Evolutionary conservation across 2,113 vertebrate genomes (phyloP), one percentile per base, ranked within the genome.

Genomic region (Montifringilla adamsi): DNA sequence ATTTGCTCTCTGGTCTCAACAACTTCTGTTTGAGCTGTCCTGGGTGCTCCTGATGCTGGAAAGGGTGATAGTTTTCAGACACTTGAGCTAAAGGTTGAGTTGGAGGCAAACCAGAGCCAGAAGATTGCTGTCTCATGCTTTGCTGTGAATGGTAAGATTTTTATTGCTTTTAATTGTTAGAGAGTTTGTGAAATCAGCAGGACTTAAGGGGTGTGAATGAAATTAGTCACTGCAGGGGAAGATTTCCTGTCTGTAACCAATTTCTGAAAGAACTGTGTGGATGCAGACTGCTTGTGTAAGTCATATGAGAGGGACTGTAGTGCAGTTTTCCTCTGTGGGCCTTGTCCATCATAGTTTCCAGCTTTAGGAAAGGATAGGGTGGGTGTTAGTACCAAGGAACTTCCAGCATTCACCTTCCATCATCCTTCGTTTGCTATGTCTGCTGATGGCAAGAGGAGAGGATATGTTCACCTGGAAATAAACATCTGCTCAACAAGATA

Each of bases 161-260:
- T 43, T 72, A 21, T 43, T 69, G 6, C 12, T 62, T 60, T 50
- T 37, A 87, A 50, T 91, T 87, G 26, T 62, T 87, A 37, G 28
- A 76, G 90, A 95, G 46, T 69, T 89, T 83, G 77, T 90, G 62
- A 96, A 95, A 96, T 97, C 94, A 97, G 39, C 46, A 63, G 84
- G 63, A 85, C 84, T 90, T 96, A 69, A 84, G 67, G 47, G 73
- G 22, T 84, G 67, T 92, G 83, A 75, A 84, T 89, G 43, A 94
- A 95, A 93, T 89, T 66, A 91, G 66, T 63, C 84, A 60, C 77
- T 72, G 49, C 39, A 79, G 94, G 88, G 90, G 72, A 84, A 97
- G 87, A 53, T 8, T 43, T 95, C 39, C 47, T 30, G 6, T 66
- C 50, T 84, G 94, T 88, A 96, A 94, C 80, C 28, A 27, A 90